Evolutionary conservation across 1,140 invertebrate species (phyloP), one percentile per base, ranked within the genome.

Genomic region (Oreohelix idahoensis): DNA sequence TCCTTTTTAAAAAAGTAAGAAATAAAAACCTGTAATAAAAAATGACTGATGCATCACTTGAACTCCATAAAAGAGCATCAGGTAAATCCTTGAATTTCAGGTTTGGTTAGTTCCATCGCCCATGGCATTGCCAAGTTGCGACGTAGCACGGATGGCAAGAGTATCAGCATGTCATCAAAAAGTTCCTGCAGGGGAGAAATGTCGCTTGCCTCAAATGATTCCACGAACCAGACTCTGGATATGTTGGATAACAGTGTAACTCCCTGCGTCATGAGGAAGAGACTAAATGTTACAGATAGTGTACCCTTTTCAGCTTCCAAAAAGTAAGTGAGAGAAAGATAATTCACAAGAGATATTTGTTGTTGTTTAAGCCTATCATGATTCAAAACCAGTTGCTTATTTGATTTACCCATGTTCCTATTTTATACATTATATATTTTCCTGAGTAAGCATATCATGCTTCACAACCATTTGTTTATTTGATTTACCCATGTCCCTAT

Each of bases 231-330:
- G 63, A 38, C n/a, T 20, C 58, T 13, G 63, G 58, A 74, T 39
- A 20, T 36, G 49, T 49, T 66, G n/a, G 75, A 71, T n/a, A 26
- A 38, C 26, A 80, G 71, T 49, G 77, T 83, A 36, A 91, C 90
- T n/a, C 91, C 91, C n/a, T 87, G 89, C 29, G 87, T 92, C 23
- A 87, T 90, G 63, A 85, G 89, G 17, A 91, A 90, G 76, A 84
- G 89, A 38, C 91, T 89, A 83, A 86, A 85, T 26, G 86, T 85
- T 26, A 89, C 87, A 20, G 89, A 89, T 38, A 83, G 75, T 17
- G 82, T 86, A 23, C 89, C 91, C 8, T 92, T 92, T 80, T 91
- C 90, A n/a, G 87, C 90, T 13, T 86, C 88, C 29, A 92, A 92
- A 87, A 91, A 89, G 91, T 92, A 88, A 83, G 85, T 74, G 8